phyloP scores from a whole-genome alignment of 2,113 vertebrate genomes.

The Mesitornis unicolor region DNA sequence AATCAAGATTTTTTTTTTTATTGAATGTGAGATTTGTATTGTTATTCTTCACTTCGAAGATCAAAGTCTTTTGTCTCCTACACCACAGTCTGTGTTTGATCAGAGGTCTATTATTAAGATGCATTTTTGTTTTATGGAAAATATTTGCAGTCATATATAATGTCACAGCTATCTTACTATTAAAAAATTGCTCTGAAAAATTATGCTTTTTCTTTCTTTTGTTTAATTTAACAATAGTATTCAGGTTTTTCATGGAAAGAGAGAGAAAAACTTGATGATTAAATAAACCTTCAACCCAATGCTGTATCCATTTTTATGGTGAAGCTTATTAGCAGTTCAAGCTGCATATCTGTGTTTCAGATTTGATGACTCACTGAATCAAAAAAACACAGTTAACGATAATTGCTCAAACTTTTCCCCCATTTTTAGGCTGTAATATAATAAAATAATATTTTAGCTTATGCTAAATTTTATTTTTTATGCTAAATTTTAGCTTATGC shows the following conservation, averaged over 20 bases:
- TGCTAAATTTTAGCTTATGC: background rate
- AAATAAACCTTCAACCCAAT: background rate
- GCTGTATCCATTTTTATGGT: background rate
- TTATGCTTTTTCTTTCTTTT: background rate
- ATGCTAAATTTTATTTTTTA: too few species aligned
- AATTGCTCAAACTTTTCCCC: background rate
- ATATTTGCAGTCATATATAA: background rate
- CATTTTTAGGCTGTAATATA: background rate
- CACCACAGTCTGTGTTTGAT: background rate
- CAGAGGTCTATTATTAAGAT: background rate
- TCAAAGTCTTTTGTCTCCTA: background rate
- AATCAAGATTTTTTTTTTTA: background rate
- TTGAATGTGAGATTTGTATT: background rate
- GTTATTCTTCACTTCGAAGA: slow-evolving; percentile 1
- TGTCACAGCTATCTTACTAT: background rate
- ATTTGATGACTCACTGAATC: background rate
- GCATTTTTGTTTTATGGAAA: background rate
- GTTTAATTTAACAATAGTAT: background rate
- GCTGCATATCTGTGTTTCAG: background rate
- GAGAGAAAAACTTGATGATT: background rate
- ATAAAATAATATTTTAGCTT: background rate
- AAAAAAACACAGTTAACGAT: background rate
- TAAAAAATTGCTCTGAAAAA: background rate
- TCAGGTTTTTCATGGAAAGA: background rate
- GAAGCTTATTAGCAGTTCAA: background rate